Evolutionary conservation across 1,140 invertebrate species (phyloP).

Genomic region (Pseudachorutes palmiensis): DNA sequence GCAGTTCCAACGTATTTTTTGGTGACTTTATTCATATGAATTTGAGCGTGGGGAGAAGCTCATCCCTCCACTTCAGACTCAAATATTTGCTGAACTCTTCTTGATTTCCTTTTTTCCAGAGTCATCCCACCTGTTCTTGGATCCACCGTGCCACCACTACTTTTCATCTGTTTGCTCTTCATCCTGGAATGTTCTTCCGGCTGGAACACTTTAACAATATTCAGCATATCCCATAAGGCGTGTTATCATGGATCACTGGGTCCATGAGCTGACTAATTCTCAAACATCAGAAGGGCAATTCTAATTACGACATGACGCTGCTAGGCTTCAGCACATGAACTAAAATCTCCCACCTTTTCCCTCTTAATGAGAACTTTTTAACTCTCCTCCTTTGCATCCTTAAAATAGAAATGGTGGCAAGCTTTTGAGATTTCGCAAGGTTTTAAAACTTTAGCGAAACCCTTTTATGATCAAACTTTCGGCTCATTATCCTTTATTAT

Average conservation of each 20-base stretch:
- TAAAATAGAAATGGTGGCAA: background rate
- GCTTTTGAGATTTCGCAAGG: background rate
- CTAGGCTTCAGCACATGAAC: too few relatives aligned
- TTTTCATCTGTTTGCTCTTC: background rate
- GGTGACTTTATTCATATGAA: too few relatives aligned
- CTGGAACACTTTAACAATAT: background rate
- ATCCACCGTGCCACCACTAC: background rate
- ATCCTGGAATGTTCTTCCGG: background rate
- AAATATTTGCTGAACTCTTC: background rate
- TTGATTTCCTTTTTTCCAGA: background rate
- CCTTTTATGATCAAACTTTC: background rate
- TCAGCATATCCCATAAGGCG: background rate
- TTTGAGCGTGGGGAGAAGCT: too few relatives aligned
- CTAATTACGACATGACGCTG: too few relatives aligned
- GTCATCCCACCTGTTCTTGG: background rate
- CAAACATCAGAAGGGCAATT: background rate
- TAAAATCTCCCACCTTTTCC: too few relatives aligned
- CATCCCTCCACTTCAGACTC: background rate
- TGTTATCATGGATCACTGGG: background rate
- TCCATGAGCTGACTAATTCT: background rate
- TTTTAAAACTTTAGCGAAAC: background rate
- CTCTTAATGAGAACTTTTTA: too few relatives aligned
- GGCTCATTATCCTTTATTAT: background rate
- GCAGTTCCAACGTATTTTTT: too few relatives aligned
- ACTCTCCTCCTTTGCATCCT: too few relatives aligned